Conservation (phyloP, 2,888 invertebrate genomes). For the Tenthredo livida region DNA sequence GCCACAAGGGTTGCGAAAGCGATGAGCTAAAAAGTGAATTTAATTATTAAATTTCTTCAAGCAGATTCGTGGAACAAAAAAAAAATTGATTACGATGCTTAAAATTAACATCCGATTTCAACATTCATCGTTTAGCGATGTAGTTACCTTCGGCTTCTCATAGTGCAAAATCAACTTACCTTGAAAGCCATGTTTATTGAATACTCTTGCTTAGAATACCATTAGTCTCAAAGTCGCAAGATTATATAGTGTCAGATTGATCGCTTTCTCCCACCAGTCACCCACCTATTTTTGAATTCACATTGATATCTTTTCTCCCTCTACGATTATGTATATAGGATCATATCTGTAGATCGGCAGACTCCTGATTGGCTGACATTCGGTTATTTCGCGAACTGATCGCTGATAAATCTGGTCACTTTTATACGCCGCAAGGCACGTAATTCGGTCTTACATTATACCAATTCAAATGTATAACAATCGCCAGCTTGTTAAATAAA, state of each 20-base stretch:
- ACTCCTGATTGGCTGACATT: slow-evolving; percentile 31
- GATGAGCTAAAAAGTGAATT: slow-evolving; percentile 20
- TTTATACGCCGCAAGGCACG: slow-evolving; percentile 20
- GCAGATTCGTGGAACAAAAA: too few species aligned
- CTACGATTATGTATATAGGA: background rate
- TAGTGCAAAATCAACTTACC: slow-evolving; percentile 20
- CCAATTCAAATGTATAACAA: background rate
- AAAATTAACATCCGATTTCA: background rate
- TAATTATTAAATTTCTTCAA: background rate
- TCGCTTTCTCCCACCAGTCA: slow-evolving; percentile 41
- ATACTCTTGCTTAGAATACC: slow-evolving; percentile 13
- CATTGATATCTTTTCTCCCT: background rate
- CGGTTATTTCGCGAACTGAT: background rate
- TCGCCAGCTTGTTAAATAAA: background rate
- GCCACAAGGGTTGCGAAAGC: slow-evolving; percentile 49
- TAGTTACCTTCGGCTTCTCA: background rate
- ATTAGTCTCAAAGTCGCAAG: background rate
- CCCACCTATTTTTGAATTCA: slow-evolving; percentile 11
- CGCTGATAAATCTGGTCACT: slow-evolving; percentile 29
- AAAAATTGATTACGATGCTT: background rate
- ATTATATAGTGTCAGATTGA: slow-evolving; percentile 46
- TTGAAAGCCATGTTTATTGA: slow-evolving; percentile 41
- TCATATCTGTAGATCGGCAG: background rate
- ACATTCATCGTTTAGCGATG: background rate
- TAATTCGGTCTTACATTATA: slow-evolving; percentile 12